Percentiles rank a stretch among this genome's conserved stretches.
phyloP scores from a whole-genome alignment of 2,797 vertebrate species.

The Dermochelys coriacea region DNA sequence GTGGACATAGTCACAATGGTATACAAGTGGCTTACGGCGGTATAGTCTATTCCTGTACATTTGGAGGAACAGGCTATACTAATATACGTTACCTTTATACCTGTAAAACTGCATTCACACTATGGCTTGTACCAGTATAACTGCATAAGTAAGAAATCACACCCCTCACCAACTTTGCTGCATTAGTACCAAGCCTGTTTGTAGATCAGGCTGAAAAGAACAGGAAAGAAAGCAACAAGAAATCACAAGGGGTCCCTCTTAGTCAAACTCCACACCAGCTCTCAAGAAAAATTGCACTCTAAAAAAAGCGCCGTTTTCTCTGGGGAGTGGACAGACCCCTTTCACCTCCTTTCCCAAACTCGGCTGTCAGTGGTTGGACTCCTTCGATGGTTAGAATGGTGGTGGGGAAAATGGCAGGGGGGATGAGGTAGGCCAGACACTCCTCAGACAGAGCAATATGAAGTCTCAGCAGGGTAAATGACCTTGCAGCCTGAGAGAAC shows the following conservation, averaged over 20 bases:
- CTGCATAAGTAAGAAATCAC: neutral
- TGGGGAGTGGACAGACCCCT: neutral
- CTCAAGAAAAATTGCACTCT: neutral
- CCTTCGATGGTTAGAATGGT: neutral
- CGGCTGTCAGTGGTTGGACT: accelerated
- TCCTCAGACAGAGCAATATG: neutral
- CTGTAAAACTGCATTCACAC: constrained; percentile 25
- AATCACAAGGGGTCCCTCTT: constrained; percentile 22
- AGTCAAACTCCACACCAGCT: neutral
- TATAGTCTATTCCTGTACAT: neutral
- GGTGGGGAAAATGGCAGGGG: neutral
- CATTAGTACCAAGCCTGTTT: constrained; percentile 29
- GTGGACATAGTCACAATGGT: neutral
- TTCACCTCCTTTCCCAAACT: neutral
- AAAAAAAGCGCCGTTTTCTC: neutral
- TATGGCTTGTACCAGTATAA: neutral
- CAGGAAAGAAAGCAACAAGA: constrained; percentile 12
- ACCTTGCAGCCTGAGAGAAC: neutral
- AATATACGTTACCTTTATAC: constrained; percentile 19
- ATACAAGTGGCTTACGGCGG: neutral
- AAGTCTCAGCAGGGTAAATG: neutral
- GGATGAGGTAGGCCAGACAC: neutral
- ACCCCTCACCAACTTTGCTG: neutral
- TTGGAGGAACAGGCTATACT: neutral
- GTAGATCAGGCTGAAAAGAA: constrained; percentile 28